Conservation (phyloP, 2,888 invertebrate genomes). For the Fragum sueziense region DNA sequence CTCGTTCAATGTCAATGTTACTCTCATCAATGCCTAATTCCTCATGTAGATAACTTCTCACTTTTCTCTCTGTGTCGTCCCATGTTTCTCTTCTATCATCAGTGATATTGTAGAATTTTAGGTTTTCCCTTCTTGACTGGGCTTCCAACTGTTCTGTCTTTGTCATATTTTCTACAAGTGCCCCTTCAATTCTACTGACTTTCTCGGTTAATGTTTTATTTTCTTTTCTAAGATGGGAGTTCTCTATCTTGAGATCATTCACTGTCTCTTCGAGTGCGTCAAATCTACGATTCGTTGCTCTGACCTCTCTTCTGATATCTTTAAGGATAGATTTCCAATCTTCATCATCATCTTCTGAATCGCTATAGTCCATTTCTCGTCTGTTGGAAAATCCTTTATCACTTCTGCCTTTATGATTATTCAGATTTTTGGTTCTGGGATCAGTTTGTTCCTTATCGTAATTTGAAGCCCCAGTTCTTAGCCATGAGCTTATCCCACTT, state of each 20-base stretch:
- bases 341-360: too few relatives aligned
- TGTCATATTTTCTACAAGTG: background rate
- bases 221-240: background rate
- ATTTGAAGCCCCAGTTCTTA: too few relatives aligned
- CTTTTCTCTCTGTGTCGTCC: background rate
- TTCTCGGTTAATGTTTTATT: background rate
- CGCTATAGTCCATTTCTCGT: too few relatives aligned
- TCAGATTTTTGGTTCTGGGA: too few relatives aligned
- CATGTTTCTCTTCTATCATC: background rate
- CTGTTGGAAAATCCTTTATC: too few relatives aligned
- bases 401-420: too few relatives aligned
- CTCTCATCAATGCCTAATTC: background rate
- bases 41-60: background rate
- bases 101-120: background rate
- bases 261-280: background rate
- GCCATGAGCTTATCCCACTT: too few relatives aligned
- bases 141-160: background rate
- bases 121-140: background rate
- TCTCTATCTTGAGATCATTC: background rate
- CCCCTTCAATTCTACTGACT: background rate
- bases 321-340: background rate
- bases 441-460: too few relatives aligned
- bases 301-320: background rate
- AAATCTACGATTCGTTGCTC: background rate
- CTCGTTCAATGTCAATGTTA: constrained; percentile 1